Evolutionary conservation across 2,888 invertebrate species (phyloP), one percentile per base, ranked within the genome.

Genomic region (Theodoxus fluviatilis): DNA sequence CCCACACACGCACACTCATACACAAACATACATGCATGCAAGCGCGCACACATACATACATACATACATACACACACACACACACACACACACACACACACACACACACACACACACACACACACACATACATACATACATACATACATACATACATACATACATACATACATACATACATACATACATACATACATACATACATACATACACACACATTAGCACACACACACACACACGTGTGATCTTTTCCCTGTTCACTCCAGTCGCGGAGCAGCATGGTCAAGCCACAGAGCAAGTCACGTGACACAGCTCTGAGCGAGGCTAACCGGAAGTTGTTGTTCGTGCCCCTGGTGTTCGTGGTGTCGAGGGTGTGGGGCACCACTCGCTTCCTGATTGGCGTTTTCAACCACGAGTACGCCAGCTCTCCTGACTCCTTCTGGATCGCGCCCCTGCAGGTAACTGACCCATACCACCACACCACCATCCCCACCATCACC

Each of bases 371-470:
- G 33, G 74, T 83, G 52, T 84, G 83, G 84, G 84, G 84, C 0
- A 81, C 83, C 0, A 68, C 82, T 3, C 71, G 84, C 12, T 84
- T 84, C 67, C 74, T 84, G 3, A 38, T 83, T n/a, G 81, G 80
- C 1, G 74, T 75, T 40, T 76, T 79, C 59, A 80, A 76, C 2
- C 76, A 77, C n/a, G 75, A 74, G 3, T 75, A 76, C 61, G 76
- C 76, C 40, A 78, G 76, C 57, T 78, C 78, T 7, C 70, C 78
- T 0, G 75, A 74, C 15, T 69, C 79, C 12, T 76, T 74, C 6
- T 83, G 82, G 82, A 80, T 83, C 15, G 81, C 77, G 28, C 78
- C 79, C 3, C 71, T 82, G 55, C 83, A 83, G 79, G 83, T 80
- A 67, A 64, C 43, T 31, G 22, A 35, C 28, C 28, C 15, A 7